These are phyloP conservation scores for Scophthalmus maximus DNA, from an alignment of 2,113 vertebrate species.

Conservation along the genomic window DNA sequence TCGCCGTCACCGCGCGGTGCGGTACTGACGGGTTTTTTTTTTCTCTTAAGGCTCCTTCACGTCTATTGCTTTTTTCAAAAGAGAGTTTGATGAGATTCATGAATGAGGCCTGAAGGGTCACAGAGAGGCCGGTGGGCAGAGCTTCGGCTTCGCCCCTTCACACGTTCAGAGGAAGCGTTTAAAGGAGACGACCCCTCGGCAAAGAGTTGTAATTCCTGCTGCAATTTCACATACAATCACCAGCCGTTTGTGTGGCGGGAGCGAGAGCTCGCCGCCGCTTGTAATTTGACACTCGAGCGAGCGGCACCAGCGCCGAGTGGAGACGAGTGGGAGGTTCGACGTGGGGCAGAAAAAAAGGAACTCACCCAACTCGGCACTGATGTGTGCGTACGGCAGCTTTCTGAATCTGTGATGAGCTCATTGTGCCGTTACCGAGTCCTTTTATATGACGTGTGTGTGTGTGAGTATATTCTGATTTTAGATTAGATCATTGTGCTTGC, in stretches of 20 bases:
- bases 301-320: background rate
- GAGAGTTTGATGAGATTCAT: slow-evolving; percentile 28
- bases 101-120: slow-evolving; percentile 38
- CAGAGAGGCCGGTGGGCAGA: slow-evolving; percentile 50
- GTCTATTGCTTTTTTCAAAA: slow-evolving; percentile 10
- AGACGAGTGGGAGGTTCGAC: slow-evolving; percentile 4
- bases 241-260: slow-evolving; percentile 30
- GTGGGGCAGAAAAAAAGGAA: slow-evolving; percentile 26
- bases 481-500: slow-evolving; percentile 7
- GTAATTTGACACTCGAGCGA: slow-evolving; percentile 19
- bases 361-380: slow-evolving; percentile 19
- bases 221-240: slow-evolving; percentile 44
- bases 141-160: slow-evolving; percentile 32
- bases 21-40: slow-evolving; percentile 6
- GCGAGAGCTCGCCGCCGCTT: slow-evolving; percentile 6
- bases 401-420: slow-evolving; percentile 43
- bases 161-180: slow-evolving; percentile 14
- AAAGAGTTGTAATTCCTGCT: slow-evolving; percentile 27
- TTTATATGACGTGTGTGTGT: background rate
- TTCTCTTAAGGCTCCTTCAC: background rate
- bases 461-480: background rate
- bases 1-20: background rate
- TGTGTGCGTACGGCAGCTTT: slow-evolving; percentile 26
- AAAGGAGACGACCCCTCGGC: slow-evolving; percentile 1
- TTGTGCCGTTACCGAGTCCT: background rate